These are phyloP conservation scores for Aphaenogaster ashmeadi DNA, from an alignment of 1,140 invertebrate genomes.

Conservation along the genomic window DNA sequence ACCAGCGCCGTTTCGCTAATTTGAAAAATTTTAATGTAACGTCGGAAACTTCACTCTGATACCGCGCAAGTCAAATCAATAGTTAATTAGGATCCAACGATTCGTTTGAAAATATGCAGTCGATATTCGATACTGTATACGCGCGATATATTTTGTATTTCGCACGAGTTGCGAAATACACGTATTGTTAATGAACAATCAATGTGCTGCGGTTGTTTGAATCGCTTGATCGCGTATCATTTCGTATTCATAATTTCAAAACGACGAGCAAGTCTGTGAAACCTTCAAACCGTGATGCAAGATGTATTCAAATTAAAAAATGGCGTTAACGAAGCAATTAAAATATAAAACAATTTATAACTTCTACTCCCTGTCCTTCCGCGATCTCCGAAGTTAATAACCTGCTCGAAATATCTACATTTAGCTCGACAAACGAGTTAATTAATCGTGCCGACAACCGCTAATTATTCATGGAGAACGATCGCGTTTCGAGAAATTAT, in stretches of 20 bases:
- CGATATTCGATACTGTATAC: neutral
- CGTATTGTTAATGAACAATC: conserved; percentile 4
- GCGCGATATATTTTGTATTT: neutral
- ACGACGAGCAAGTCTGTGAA: neutral
- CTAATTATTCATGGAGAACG: conserved; percentile 10
- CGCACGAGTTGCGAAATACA: neutral
- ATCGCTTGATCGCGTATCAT: neutral
- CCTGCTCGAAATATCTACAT: neutral
- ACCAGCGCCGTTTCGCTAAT: neutral
- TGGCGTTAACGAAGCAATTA: neutral
- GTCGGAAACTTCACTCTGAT: neutral
- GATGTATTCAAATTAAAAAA: neutral
- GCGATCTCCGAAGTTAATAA: conserved; percentile 1
- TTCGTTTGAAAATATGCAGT: neutral
- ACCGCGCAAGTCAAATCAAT: neutral
- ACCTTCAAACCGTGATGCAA: neutral
- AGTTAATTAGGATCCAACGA: neutral
- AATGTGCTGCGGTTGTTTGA: neutral
- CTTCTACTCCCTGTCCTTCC: too few relatives aligned
- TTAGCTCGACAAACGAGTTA: neutral
- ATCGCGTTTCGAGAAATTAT: conserved; percentile 5
- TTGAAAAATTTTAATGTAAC: neutral
- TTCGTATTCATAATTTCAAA: neutral
- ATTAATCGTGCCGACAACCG: neutral
- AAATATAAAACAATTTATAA: neutral